phyloP scores from a whole-genome alignment of 2,113 vertebrate species.

The Struthio camelus region DNA sequence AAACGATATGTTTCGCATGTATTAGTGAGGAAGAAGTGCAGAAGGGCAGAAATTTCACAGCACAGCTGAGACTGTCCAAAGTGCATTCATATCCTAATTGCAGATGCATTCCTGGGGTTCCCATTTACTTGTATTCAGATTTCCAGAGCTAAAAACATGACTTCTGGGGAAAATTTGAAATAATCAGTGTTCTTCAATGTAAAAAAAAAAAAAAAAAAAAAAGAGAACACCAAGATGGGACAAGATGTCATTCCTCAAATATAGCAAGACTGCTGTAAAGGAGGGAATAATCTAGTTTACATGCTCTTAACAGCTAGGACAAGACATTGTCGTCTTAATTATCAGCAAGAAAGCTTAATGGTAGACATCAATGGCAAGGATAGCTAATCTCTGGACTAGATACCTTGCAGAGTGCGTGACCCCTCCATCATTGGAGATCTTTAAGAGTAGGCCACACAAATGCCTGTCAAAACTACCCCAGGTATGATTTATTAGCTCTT shows the following conservation, averaged over 20 bases:
- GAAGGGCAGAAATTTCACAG: not conserved
- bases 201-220: not conserved
- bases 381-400: not conserved
- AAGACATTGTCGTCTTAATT: not conserved
- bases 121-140: not conserved
- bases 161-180: not conserved
- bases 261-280: not conserved
- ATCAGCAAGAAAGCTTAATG: not conserved
- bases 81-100: not conserved
- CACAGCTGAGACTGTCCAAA: not conserved
- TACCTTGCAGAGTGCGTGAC: not conserved
- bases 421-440: not conserved
- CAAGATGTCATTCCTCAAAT: not conserved
- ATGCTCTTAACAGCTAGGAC: not conserved
- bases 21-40: not conserved
- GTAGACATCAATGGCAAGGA: not conserved
- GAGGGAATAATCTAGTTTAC: not conserved
- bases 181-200: not conserved
- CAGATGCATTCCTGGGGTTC: not conserved
- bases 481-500: slow-evolving; percentile 38
- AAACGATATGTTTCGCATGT: not conserved
- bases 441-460: not conserved
- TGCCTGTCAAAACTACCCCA: not conserved
- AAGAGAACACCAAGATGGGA: not conserved
- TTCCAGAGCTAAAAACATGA: not conserved